Base-by-base conservation (phyloP, 2,797 vertebrate species). In the Lateolabrax maculatus region DNA sequence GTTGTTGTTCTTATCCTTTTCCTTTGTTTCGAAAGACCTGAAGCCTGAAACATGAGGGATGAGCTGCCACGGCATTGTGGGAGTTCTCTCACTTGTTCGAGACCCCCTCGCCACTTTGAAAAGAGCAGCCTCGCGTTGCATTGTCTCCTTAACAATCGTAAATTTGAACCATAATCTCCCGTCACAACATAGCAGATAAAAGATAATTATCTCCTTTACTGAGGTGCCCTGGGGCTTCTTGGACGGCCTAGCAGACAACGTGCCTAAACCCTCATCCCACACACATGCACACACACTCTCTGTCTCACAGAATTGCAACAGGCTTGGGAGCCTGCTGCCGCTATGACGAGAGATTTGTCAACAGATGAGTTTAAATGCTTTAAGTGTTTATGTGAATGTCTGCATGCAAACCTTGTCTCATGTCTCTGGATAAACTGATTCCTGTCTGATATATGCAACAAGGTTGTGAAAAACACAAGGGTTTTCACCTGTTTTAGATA, bases 121-220 rank as follows among this genome's bases (percentile, higher is more conserved):
- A 94, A 89, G 84, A 87, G 82, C 84, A 87, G 91, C 83, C 68
- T 80, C 80, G 84, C 68, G 90, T 58, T 78, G 79, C 84, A 92
- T 95, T 96, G 95, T 95, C 93, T 95, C 87, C 89, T 87, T 90
- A 94, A 95, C 94, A 95, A 95, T 95, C 93, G 94, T 95, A 95
- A 94, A 95, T 95, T 94, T 95, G 93, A 95, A 95, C 93, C 94
- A 92, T 95, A 95, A 95, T 95, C 95, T 95, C 90, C 94, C 93
- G 93, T 94, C 95, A 95, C 93, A 95, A 95, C 95, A 95, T 65
- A 46, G 92, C 90, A 95, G 94, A 96, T 95, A 94, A 95, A 94
- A 95, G 95, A 96, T 96, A 95, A 95, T 92, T 94, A 96, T 96
- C 93, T 95, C 91, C 94, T 92, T 92, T 90, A 87, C 91, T 91